phyloP scores from a whole-genome alignment of 2,797 vertebrate genomes.

The Myoxocephalus aenaeus region DNA sequence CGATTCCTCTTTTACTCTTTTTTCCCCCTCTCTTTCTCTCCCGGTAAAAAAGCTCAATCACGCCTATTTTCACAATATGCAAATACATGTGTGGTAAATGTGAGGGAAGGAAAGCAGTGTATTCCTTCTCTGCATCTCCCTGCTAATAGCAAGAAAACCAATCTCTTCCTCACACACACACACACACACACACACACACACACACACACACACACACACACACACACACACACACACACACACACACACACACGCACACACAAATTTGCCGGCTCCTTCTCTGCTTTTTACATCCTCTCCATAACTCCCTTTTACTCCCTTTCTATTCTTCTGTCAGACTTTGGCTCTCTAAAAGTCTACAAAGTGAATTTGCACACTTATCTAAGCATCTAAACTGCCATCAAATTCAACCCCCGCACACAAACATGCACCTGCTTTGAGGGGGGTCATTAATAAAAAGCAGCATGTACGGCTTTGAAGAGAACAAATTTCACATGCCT shows the following conservation, averaged over 20 bases:
- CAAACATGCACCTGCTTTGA: neutral
- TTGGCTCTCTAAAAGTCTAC: constrained; percentile 23
- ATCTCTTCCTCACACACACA: neutral
- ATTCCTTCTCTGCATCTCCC: constrained; percentile 9
- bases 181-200: no score
- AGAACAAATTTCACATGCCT: constrained; percentile 10
- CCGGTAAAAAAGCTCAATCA: constrained; percentile 23
- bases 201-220: neutral
- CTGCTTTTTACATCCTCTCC: constrained; percentile 29
- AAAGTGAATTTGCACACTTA: constrained; percentile 30
- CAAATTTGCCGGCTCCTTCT: neutral
- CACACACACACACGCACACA: no score
- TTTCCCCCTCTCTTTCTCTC: neutral
- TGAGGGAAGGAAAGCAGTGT: constrained; percentile 15
- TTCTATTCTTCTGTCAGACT: neutral
- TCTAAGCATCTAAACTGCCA: constrained; percentile 54
- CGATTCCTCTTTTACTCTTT: constrained; percentile 1
- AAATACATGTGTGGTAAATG: constrained; percentile 34
- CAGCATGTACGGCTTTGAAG: constrained; percentile 24
- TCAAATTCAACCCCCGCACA: constrained; percentile 22
- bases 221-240: no score
- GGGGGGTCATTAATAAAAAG: no score
- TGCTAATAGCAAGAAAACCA: constrained; percentile 39
- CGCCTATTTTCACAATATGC: constrained; percentile 26
- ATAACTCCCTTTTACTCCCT: neutral